These are phyloP conservation scores for Prunella fulvescens DNA, from an alignment of 2,113 vertebrate genomes.

Conservation along the genomic window DNA sequence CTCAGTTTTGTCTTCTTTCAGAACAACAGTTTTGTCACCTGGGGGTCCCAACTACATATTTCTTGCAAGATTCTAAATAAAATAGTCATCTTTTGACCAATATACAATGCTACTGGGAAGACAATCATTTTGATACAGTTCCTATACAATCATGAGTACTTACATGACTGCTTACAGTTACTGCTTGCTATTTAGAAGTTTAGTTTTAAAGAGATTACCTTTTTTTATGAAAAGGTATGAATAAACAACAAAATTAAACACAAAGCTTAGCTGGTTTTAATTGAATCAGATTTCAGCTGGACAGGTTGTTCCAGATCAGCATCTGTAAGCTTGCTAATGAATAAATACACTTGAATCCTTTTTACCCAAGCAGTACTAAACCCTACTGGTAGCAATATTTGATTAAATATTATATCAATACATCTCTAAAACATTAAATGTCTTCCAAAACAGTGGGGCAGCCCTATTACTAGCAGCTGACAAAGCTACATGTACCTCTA, in stretches of 20 bases:
- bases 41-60: neutral
- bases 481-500: neutral
- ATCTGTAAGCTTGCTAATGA: neutral
- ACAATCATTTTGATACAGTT: neutral
- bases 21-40: neutral
- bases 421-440: neutral
- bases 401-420: neutral
- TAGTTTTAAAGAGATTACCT: neutral
- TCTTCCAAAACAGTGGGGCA: neutral
- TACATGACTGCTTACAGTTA: neutral
- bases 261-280: neutral
- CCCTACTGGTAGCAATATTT: neutral
- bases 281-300: neutral
- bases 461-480: neutral
- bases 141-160: neutral
- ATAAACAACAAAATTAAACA: neutral
- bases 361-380: neutral
- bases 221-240: neutral
- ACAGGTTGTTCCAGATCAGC: neutral
- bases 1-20: neutral
- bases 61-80: neutral
- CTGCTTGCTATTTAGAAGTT: neutral
- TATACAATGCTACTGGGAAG: neutral
- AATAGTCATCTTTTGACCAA: neutral
- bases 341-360: neutral